Percentiles rank a stretch among this genome's conserved stretches.
These are phyloP conservation scores for Platyrinchus mystaceus DNA, from an alignment of 2,797 vertebrate genomes.

Conservation along the genomic window DNA sequence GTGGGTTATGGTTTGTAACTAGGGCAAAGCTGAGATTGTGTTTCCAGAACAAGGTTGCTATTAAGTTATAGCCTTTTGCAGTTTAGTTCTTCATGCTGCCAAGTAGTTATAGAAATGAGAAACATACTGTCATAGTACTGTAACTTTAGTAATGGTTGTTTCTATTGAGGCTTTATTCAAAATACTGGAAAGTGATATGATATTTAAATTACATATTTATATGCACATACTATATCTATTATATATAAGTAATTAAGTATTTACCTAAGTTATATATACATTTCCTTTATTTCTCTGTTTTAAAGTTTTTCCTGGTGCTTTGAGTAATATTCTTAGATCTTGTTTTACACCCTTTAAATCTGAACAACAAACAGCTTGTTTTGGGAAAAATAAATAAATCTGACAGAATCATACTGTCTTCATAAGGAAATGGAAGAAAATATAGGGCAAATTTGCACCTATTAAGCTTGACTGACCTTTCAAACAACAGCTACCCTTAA, in stretches of 20 bases:
- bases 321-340: not conserved
- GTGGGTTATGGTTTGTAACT: not conserved
- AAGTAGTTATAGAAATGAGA: not conserved
- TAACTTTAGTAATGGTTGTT: not conserved
- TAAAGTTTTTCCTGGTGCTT: not conserved
- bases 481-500: not conserved
- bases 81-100: not conserved
- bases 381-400: not conserved
- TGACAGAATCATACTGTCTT: not conserved
- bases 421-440: not conserved
- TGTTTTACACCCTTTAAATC: not conserved
- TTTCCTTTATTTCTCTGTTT: not conserved
- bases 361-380: not conserved
- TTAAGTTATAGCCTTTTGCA: not conserved
- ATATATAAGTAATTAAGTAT: not conserved
- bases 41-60: not conserved
- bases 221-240: not conserved
- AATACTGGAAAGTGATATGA: not conserved
- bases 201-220: not conserved
- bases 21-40: not conserved
- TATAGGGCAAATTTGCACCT: not conserved
- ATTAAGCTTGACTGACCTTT: not conserved
- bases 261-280: not conserved
- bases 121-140: not conserved
- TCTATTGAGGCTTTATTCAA: not conserved